These are phyloP conservation scores for Sminthurinus aureus DNA, from an alignment of 2,888 invertebrate species.

Conservation along the genomic window DNA sequence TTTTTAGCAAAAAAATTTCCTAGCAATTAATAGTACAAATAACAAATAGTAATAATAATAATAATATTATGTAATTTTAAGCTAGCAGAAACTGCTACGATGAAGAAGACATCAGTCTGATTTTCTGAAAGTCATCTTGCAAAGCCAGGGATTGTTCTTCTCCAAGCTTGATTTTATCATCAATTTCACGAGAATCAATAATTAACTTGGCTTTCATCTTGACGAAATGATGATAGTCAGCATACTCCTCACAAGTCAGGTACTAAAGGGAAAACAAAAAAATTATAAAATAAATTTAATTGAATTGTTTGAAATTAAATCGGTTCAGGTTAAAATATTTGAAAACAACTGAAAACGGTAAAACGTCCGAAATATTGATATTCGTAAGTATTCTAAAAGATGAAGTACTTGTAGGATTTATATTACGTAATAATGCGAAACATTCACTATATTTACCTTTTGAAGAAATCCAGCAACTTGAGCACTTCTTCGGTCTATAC, in stretches of 20 bases:
- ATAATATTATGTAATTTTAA: not conserved
- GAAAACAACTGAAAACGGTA: too few relatives aligned
- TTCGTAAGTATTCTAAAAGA: too few relatives aligned
- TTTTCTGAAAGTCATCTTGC: slow-evolving; percentile 64
- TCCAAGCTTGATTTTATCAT: slow-evolving; percentile 82
- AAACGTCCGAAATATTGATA: too few relatives aligned
- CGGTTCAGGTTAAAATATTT: too few relatives aligned
- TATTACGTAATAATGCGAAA: too few relatives aligned
- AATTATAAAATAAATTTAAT: too few relatives aligned
- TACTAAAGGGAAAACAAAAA: not conserved
- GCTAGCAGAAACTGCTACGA: slow-evolving; percentile 21
- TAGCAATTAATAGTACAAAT: not conserved
- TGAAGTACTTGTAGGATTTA: too few relatives aligned
- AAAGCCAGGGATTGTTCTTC: slow-evolving; percentile 81
- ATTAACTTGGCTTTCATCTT: slow-evolving; percentile 86
- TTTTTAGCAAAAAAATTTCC: not conserved
- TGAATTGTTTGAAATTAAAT: too few relatives aligned
- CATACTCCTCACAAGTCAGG: slow-evolving; percentile 67
- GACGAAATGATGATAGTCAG: slow-evolving; percentile 83
- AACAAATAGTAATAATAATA: slow-evolving; percentile 17
- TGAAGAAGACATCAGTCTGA: not conserved
- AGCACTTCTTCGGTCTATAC: slow-evolving; percentile 79
- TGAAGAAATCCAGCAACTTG: slow-evolving; percentile 75
- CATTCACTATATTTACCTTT: slow-evolving; percentile 63
- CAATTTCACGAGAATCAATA: slow-evolving; percentile 81